Evolutionary conservation across 2,888 invertebrate genomes (phyloP).

Genomic region (Chrysomela aeneicollis): DNA sequence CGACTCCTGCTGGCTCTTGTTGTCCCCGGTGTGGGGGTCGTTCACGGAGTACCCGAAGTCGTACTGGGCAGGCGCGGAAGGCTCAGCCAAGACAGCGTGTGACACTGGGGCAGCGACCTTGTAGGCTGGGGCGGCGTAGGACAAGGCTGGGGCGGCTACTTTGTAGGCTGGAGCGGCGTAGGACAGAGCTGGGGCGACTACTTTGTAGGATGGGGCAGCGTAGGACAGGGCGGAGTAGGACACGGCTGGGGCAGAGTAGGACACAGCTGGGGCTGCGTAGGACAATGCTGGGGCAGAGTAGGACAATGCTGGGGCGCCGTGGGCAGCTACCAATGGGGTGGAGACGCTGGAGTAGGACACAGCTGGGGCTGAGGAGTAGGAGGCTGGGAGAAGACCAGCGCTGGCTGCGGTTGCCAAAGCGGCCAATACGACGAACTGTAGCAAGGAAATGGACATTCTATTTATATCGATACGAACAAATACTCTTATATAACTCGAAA

Average conservation of each 20-base stretch:
- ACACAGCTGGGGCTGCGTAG: constrained; percentile 34
- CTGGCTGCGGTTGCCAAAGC: constrained; percentile 47
- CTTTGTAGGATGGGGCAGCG: constrained; percentile 39
- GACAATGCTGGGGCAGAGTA: constrained; percentile 30
- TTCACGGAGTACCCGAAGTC: constrained; percentile 49
- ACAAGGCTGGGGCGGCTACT: constrained; percentile 38
- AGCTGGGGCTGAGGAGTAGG: constrained; percentile 25
- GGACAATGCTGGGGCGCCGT: constrained; percentile 43
- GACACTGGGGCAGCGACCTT: constrained; percentile 56
- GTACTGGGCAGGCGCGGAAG: constrained; percentile 49
- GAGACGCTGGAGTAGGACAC: constrained; percentile 29
- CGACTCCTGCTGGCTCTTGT: constrained; percentile 64
- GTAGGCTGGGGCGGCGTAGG: constrained; percentile 59
- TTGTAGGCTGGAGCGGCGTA: constrained; percentile 54
- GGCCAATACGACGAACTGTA: constrained; percentile 50
- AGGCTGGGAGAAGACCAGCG: constrained; percentile 41
- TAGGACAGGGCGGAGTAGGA: constrained; percentile 41
- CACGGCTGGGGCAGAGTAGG: constrained; percentile 38
- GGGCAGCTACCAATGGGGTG: constrained; percentile 19
- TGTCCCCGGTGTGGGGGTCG: constrained; percentile 62
- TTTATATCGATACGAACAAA: no score
- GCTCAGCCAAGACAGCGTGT: constrained; percentile 44
- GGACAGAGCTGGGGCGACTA: constrained; percentile 39
- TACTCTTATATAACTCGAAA: no score
- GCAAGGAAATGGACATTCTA: no score